Conservation (phyloP, 1,140 invertebrate species). For the Drosophila micromelanica region DNA sequence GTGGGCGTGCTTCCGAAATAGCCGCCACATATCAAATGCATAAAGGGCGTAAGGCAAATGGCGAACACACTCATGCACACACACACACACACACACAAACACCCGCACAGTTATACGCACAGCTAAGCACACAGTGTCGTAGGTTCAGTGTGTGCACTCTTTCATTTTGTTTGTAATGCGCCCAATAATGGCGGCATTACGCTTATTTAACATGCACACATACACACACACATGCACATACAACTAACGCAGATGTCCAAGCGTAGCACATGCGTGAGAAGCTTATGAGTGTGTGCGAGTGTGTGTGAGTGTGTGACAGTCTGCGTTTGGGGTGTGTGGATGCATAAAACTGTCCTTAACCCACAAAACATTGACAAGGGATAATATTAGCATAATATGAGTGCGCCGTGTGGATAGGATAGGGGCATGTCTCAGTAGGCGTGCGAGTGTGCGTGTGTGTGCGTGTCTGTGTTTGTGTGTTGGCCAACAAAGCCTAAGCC, state of each 20-base stretch:
- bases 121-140: slow-evolving; percentile 5
- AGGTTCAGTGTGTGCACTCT: slow-evolving; percentile 41
- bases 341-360: slow-evolving; percentile 81
- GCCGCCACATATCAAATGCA: slow-evolving; percentile 38
- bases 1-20: slow-evolving; percentile 3
- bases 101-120: neutral
- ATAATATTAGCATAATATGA: slow-evolving; percentile 80
- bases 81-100: neutral
- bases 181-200: slow-evolving; percentile 82
- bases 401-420: slow-evolving; percentile 32
- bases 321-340: slow-evolving; percentile 31
- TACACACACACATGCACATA: slow-evolving; percentile 34
- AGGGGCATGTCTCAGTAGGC: slow-evolving; percentile 13
- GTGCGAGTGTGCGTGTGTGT: slow-evolving; percentile 20
- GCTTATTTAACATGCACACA: slow-evolving; percentile 78
- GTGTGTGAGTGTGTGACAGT: slow-evolving; percentile 30
- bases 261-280: slow-evolving; percentile 43
- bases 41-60: slow-evolving; percentile 26
- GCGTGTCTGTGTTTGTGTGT: slow-evolving; percentile 30
- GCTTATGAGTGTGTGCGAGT: slow-evolving; percentile 17
- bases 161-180: slow-evolving; percentile 81
- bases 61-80: slow-evolving; percentile 11
- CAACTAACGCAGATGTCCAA: slow-evolving; percentile 60
- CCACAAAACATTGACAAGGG: slow-evolving; percentile 68
- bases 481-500: slow-evolving; percentile 66